Conservation (phyloP, 1,140 invertebrate genomes). For the Diabrotica virgifera region DNA sequence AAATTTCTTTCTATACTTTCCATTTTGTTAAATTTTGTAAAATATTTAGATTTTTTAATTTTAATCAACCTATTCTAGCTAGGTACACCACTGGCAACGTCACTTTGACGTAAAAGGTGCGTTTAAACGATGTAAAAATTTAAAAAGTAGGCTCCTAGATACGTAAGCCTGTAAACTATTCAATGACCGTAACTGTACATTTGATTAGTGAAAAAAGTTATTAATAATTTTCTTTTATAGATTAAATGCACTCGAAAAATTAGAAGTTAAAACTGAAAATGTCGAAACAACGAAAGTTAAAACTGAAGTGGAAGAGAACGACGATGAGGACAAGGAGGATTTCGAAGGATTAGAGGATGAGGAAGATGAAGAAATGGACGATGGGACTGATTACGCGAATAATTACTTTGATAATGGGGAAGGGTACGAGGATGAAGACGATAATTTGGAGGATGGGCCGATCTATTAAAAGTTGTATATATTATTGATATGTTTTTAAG, state of each 20-base stretch:
- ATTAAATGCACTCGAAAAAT: slow-evolving; percentile 55
- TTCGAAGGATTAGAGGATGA: slow-evolving; percentile 54
- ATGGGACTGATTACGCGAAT: slow-evolving; percentile 75
- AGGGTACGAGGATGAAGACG: slow-evolving; percentile 80
- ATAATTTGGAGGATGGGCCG: slow-evolving; percentile 77
- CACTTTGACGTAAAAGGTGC: no score
- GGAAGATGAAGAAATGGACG: slow-evolving; percentile 67
- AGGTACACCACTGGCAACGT: no score
- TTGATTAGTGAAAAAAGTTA: no score
- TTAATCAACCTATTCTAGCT: no score
- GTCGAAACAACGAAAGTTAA: slow-evolving; percentile 43
- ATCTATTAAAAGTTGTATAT: slow-evolving; percentile 50
- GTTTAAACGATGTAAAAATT: no score
- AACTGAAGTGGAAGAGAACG: slow-evolving; percentile 49
- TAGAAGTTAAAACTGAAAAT: slow-evolving; percentile 55
- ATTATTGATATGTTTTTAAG: not conserved
- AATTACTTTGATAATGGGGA: slow-evolving; percentile 88
- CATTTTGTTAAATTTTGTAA: no score
- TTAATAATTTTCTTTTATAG: slow-evolving; percentile 17
- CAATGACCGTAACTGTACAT: no score
- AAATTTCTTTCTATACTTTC: no score
- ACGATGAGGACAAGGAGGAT: slow-evolving; percentile 53
- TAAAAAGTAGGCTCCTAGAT: no score
- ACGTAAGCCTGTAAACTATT: no score
- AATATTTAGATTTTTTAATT: no score